These are phyloP conservation scores for Dinocampus coccinellae DNA, from an alignment of 2,888 invertebrate species.

Conservation along the genomic window DNA sequence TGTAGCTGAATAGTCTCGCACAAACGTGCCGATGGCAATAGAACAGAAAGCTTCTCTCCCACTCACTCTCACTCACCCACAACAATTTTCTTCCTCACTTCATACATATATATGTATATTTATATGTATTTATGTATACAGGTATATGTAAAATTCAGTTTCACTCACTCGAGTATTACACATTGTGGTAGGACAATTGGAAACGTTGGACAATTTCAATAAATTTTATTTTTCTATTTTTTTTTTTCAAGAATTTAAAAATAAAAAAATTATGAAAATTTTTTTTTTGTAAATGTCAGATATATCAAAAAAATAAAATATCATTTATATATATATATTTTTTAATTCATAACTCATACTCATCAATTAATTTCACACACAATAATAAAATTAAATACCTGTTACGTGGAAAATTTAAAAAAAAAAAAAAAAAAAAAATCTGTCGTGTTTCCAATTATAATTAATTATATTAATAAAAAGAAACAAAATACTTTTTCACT, in stretches of 20 bases:
- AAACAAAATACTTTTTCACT: neutral
- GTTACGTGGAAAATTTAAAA: neutral
- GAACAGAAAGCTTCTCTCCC: neutral
- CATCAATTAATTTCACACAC: too few species aligned
- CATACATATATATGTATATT: neutral
- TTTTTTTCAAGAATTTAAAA: slow-evolving; percentile 1
- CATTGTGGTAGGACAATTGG: neutral
- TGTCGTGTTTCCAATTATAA: too few species aligned
- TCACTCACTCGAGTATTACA: neutral
- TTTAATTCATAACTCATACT: too few species aligned
- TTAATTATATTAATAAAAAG: neutral
- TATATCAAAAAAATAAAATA: neutral
- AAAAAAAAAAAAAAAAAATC: neutral
- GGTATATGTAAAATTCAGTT: neutral
- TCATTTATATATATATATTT: too few species aligned
- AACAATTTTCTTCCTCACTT: neutral
- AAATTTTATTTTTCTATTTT: slow-evolving; percentile 20
- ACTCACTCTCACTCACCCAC: too few species aligned
- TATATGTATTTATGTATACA: too few species aligned
- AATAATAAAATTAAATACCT: neutral
- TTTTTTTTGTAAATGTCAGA: too few species aligned
- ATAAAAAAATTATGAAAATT: too few species aligned
- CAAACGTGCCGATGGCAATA: slow-evolving; percentile 8
- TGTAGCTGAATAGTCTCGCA: slow-evolving; percentile 9
- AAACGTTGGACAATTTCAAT: slow-evolving; percentile 1